Evolutionary conservation across 2,888 invertebrate genomes (phyloP).

Genomic region (Cosmorhoe ocellata): DNA sequence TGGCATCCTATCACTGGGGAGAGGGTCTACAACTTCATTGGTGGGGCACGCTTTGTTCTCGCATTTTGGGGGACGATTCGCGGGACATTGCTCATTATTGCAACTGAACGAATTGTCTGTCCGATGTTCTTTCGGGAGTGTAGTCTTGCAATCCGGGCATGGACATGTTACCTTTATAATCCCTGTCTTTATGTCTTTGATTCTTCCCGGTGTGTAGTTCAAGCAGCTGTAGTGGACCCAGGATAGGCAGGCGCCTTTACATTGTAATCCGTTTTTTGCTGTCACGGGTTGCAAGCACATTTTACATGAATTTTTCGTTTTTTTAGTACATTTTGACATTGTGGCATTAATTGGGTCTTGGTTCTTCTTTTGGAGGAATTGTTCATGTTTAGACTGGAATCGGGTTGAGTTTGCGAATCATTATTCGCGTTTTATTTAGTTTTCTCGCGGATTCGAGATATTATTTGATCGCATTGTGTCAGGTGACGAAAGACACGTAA

Average conservation of each 20-base stretch:
- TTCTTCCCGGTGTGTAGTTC: constrained; percentile 66
- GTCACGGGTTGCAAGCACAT: constrained; percentile 61
- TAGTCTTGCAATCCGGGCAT: constrained; percentile 64
- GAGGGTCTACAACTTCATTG: constrained; percentile 27
- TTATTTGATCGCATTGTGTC: background rate
- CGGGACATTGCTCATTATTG: constrained; percentile 55
- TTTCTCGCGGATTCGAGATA: background rate
- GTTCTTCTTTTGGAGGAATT: background rate
- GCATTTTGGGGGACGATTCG: constrained; percentile 53
- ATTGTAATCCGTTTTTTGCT: constrained; percentile 59
- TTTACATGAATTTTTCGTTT: constrained; percentile 65
- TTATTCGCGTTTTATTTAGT: background rate
- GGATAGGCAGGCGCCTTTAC: constrained; percentile 60
- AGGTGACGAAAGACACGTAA: background rate
- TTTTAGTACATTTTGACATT: constrained; percentile 53
- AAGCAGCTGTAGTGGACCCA: constrained; percentile 69
- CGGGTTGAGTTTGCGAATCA: background rate
- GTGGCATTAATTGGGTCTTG: constrained; percentile 32
- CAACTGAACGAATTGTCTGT: constrained; percentile 55
- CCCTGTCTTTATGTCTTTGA: constrained; percentile 63
- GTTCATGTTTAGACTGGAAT: constrained; percentile 19
- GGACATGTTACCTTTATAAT: constrained; percentile 66
- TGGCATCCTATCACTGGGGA: constrained; percentile 30
- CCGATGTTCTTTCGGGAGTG: constrained; percentile 50
- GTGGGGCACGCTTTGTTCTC: constrained; percentile 41